Evolutionary conservation across 2,888 invertebrate species (phyloP).

Genomic region (Corbicula japonica): DNA sequence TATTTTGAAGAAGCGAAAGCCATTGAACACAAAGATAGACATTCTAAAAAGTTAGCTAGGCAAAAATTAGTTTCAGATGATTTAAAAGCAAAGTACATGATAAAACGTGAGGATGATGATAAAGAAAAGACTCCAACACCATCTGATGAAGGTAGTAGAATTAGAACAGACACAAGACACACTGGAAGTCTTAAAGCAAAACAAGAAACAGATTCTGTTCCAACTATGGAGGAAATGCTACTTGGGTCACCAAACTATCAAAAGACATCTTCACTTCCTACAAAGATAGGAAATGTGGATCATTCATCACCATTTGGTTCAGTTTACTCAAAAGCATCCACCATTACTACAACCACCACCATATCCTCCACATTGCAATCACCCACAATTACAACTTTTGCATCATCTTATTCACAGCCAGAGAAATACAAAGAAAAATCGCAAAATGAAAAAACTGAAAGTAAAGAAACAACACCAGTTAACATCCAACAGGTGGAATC

Average conservation of each 20-base stretch:
- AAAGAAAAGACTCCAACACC: slow-evolving; percentile 26
- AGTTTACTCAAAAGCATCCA: slow-evolving; percentile 44
- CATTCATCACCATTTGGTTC: slow-evolving; percentile 61
- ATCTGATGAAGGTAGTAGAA: slow-evolving; percentile 30
- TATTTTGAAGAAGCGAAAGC: no score
- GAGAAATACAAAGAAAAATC: slow-evolving; percentile 24
- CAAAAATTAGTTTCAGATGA: slow-evolving; percentile 68
- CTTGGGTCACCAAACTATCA: slow-evolving; percentile 39
- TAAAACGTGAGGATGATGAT: slow-evolving; percentile 58
- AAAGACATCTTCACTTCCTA: slow-evolving; percentile 33
- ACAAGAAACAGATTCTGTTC: slow-evolving; percentile 29
- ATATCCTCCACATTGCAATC: slow-evolving; percentile 34
- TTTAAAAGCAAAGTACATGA: slow-evolving; percentile 62
- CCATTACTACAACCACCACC: slow-evolving; percentile 15
- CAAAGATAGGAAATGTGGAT: slow-evolving; percentile 46
- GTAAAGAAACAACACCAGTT: slow-evolving; percentile 14
- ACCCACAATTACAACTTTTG: slow-evolving; percentile 19
- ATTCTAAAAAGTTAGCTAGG: slow-evolving; percentile 54
- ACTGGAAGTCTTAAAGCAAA: slow-evolving; percentile 6
- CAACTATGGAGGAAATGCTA: slow-evolving; percentile 55
- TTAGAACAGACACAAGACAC: slow-evolving; percentile 46
- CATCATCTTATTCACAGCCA: slow-evolving; percentile 3
- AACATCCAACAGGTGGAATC: slow-evolving; percentile 2
- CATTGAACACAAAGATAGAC: slow-evolving; percentile 37
- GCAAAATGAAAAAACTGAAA: slow-evolving; percentile 30